Base-by-base conservation (phyloP, 2,113 vertebrate genomes). In the Agapornis roseicollis region DNA sequence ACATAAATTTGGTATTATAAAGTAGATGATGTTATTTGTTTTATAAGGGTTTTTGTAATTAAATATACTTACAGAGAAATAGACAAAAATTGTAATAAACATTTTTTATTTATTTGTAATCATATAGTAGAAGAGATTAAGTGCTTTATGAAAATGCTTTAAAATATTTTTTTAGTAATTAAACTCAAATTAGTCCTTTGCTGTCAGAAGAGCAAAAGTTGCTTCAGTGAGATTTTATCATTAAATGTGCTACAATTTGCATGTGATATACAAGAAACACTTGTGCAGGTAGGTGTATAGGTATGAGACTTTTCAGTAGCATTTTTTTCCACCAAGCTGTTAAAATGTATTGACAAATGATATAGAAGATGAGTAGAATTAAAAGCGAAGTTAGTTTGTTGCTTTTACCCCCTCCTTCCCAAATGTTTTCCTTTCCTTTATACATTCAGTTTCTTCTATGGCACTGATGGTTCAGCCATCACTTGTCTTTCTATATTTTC, bases 301-400 rank as follows among this genome's bases (percentile, higher is more conserved):
- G 39, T 66, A 13, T 66, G 64, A 83, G 37, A 60, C 55, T 87
- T 64, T 56, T 27, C 50, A 16, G 49, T 37, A 78, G 60, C 25
- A 52, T 85, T 70, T 35, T 81, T 65, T 31, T 3, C 17, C 23
- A n/a, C 52, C 47, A 93, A 71, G 20, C 65, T 85, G 69, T 87
- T 93, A 68, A 93, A 90, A 74, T 37, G 10, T 92, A 44, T 93
- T 74, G 80, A 87, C 52, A 94, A 90, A 81, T 86, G 84, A 47
- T 72, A 28, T 56, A 20, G 56, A 71, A 70, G 63, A 77, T 72
- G 24, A 87, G 9, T 55, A 35, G 56, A 93, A 64, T 87, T 76
- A 56, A 31, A 93, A 87, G 17, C 74, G 42, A 88, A 72, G 28
- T 79, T 79, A 56, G 28, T 89, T 90, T 95, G 61, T 66, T 1